Evolutionary conservation across 2,888 invertebrate genomes (phyloP).

Genomic region (Chrysina gloriosa): DNA sequence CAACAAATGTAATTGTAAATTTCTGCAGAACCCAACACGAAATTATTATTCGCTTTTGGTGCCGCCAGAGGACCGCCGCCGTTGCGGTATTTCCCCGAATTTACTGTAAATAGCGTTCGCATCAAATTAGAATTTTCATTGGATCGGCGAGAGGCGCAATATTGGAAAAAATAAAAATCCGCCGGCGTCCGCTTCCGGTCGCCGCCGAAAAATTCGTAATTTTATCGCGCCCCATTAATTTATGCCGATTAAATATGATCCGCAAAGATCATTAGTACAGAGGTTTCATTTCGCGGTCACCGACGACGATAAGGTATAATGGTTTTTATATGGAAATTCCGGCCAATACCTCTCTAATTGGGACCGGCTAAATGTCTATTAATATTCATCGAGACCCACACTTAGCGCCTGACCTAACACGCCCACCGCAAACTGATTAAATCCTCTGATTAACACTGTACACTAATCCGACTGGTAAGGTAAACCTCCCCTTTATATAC

Average conservation of each 20-base stretch:
- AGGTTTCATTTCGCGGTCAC: conserved; percentile 39
- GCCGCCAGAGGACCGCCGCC: too few relatives aligned
- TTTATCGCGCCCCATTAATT: conserved; percentile 22
- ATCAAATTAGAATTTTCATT: conserved; percentile 8
- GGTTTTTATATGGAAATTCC: conserved; percentile 61
- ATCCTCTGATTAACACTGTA: conserved; percentile 39
- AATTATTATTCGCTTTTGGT: too few relatives aligned
- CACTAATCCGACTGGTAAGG: conserved; percentile 21
- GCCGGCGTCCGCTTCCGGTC: neutral
- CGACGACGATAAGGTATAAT: conserved; percentile 59
- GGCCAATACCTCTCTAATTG: conserved; percentile 60
- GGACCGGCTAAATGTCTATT: conserved; percentile 60
- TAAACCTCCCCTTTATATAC: neutral
- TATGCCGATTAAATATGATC: conserved; percentile 36
- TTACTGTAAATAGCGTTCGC: conserved; percentile 5
- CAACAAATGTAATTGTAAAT: too few relatives aligned
- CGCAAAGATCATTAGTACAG: conserved; percentile 33
- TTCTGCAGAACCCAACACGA: too few relatives aligned
- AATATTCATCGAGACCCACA: conserved; percentile 59
- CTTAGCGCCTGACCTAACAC: conserved; percentile 11
- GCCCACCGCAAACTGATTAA: conserved; percentile 34
- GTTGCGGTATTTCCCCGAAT: neutral
- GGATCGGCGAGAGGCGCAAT: neutral
- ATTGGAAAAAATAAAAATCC: neutral
- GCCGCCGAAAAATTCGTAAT: conserved; percentile 20